These are phyloP conservation scores for Caenorhabditis inopinata DNA, from an alignment of 1,140 invertebrate species.

Conservation along the genomic window DNA sequence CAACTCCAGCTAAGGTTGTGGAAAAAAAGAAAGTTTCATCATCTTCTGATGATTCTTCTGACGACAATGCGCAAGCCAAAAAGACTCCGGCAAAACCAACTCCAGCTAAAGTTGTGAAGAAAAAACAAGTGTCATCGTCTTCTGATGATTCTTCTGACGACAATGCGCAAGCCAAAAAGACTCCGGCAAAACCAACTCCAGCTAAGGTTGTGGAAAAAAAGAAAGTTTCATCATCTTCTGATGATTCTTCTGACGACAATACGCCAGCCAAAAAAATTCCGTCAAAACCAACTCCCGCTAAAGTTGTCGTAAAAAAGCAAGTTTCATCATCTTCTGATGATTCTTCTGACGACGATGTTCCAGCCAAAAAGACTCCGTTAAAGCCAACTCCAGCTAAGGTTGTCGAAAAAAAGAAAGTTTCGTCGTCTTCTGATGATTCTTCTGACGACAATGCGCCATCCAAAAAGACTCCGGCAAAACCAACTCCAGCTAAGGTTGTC, in stretches of 20 bases:
- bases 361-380: conserved; percentile 19
- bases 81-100: conserved; percentile 26
- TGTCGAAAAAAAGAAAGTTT: neutral
- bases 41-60: conserved; percentile 42
- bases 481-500: too few species aligned
- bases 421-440: neutral
- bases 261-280: neutral
- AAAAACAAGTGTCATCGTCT: conserved; percentile 34
- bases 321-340: too few species aligned
- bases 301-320: too few species aligned
- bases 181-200: neutral
- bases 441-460: too few species aligned
- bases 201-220: conserved; percentile 5
- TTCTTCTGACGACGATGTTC: conserved; percentile 40
- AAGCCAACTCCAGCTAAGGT: neutral
- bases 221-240: conserved; percentile 36
- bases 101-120: neutral
- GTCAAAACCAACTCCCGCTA: neutral
- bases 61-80: conserved; percentile 32
- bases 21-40: too few species aligned
- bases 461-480: neutral
- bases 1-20: too few species aligned
- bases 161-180: conserved; percentile 25
- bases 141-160: conserved; percentile 47
- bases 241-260: conserved; percentile 34